Evolutionary conservation across 2,797 vertebrate genomes (phyloP).

Genomic region (Tragopan temminckii): DNA sequence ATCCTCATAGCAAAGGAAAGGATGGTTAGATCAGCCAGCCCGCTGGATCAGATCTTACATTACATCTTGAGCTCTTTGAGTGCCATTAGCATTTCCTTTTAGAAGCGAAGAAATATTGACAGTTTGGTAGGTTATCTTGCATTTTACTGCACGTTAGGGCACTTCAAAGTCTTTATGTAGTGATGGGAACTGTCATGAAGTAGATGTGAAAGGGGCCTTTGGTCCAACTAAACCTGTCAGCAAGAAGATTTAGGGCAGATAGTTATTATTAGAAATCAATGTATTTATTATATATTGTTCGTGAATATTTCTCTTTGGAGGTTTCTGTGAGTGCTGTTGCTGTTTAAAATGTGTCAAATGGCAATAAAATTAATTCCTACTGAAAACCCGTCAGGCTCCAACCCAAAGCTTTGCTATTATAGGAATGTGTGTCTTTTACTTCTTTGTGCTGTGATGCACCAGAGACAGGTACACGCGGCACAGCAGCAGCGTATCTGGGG

Average conservation of each 20-base stretch:
- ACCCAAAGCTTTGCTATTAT: slow-evolving; percentile 41
- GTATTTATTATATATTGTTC: slow-evolving; percentile 76
- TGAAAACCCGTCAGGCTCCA: slow-evolving; percentile 39
- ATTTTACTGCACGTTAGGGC: slow-evolving; percentile 73
- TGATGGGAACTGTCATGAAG: slow-evolving; percentile 73
- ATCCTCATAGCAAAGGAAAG: not conserved
- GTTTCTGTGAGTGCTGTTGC: slow-evolving; percentile 46
- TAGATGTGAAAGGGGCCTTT: slow-evolving; percentile 74
- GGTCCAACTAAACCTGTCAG: slow-evolving; percentile 77
- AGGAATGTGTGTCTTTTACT: not conserved
- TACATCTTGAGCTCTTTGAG: slow-evolving; percentile 68
- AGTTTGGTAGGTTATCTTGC: slow-evolving; percentile 69
- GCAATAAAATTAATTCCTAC: slow-evolving; percentile 60
- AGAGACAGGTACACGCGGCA: not conserved
- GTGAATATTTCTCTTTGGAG: slow-evolving; percentile 70
- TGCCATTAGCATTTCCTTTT: slow-evolving; percentile 75
- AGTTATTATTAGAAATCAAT: slow-evolving; percentile 78
- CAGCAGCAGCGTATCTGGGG: not conserved
- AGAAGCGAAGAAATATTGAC: slow-evolving; percentile 77
- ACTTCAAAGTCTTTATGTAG: slow-evolving; percentile 78
- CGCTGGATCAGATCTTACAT: slow-evolving; percentile 57
- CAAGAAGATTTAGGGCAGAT: slow-evolving; percentile 69
- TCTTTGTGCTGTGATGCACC: slow-evolving; percentile 6
- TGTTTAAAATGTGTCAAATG: slow-evolving; percentile 71
- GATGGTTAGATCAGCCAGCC: slow-evolving; percentile 60